Conservation (phyloP, 2,797 vertebrate genomes). For the Labroides dimidiatus region DNA sequence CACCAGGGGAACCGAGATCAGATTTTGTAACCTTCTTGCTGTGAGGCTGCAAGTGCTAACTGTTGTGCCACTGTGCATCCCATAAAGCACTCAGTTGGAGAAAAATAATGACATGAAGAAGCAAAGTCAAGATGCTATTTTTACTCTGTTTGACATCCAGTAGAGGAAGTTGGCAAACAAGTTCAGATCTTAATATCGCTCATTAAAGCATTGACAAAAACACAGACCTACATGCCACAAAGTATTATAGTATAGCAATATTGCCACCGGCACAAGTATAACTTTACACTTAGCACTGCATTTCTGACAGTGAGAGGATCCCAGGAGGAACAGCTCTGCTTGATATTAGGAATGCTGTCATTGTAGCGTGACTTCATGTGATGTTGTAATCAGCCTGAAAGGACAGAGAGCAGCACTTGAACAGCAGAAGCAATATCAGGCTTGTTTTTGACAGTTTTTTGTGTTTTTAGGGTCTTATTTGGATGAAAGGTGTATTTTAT, state of each 20-base stretch:
- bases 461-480: constrained; percentile 2
- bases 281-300: constrained; percentile 24
- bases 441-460: neutral
- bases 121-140: neutral
- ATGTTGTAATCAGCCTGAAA: constrained; percentile 17
- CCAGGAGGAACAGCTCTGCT: constrained; percentile 29
- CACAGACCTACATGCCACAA: constrained; percentile 6
- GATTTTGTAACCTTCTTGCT: too few relatives aligned
- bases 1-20: too few relatives aligned
- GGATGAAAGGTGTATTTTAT: neutral
- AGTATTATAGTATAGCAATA: constrained; percentile 20
- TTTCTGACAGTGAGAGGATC: constrained; percentile 23
- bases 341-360: constrained; percentile 10
- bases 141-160: neutral
- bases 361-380: constrained; percentile 10
- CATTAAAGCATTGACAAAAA: constrained; percentile 2
- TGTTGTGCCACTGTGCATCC: too few relatives aligned
- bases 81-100: neutral
- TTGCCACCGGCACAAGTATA: constrained; percentile 28
- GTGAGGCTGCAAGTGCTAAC: too few relatives aligned
- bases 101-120: neutral
- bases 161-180: neutral
- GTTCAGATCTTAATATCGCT: constrained; percentile 2
- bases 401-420: neutral
- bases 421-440: neutral